Percentiles rank a stretch among this genome's conserved stretches.
These are phyloP conservation scores for Drosophila setifemur DNA, from an alignment of 1,140 invertebrate genomes.

Conservation along the genomic window DNA sequence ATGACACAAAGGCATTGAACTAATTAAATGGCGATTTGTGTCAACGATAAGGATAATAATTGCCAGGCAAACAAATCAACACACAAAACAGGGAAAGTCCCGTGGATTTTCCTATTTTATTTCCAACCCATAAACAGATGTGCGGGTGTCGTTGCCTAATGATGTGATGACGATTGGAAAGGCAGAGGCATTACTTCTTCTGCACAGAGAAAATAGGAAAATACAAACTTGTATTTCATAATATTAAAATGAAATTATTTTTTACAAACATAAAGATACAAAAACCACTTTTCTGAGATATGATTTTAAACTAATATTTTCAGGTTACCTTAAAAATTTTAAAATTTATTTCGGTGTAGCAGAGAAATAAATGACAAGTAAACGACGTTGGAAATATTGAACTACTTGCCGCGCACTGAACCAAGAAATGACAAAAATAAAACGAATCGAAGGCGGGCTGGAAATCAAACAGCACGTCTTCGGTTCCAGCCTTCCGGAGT, in stretches of 20 bases:
- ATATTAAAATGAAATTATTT: background rate
- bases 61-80: constrained; percentile 71
- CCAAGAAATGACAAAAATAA: constrained; percentile 60
- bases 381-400: constrained; percentile 67
- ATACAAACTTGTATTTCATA: background rate
- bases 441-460: background rate
- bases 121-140: constrained; percentile 4
- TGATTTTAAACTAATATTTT: too few species aligned
- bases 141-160: constrained; percentile 56
- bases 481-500: background rate
- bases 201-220: background rate
- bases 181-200: constrained; percentile 5
- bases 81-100: constrained; percentile 25
- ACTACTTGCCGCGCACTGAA: constrained; percentile 62
- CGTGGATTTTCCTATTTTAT: constrained; percentile 40
- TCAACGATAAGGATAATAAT: constrained; percentile 77
- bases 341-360: background rate
- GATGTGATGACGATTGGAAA: constrained; percentile 58
- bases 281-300: too few species aligned
- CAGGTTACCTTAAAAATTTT: too few species aligned
- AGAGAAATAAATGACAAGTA: constrained; percentile 52
- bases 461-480: constrained; percentile 52
- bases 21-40: constrained; percentile 79
- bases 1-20: constrained; percentile 61
- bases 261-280: too few species aligned